phyloP scores from a whole-genome alignment of 2,797 vertebrate genomes.

The Cephalopachus bancanus region DNA sequence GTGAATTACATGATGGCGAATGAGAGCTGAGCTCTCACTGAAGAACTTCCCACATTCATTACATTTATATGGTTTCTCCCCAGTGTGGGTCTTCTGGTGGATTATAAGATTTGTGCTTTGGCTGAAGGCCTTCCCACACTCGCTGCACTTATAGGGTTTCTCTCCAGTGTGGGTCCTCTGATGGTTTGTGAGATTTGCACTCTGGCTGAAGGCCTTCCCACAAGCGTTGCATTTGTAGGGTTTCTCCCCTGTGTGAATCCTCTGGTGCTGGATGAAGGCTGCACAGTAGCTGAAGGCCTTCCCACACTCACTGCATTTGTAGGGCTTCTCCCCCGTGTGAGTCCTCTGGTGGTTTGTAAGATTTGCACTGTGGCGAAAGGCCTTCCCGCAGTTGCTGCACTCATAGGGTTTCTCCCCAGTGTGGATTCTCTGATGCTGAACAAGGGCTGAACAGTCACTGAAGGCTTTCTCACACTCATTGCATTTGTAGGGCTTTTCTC shows the following conservation, averaged over 20 bases:
- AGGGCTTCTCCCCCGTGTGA: constrained; percentile 74
- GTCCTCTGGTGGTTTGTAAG: constrained; percentile 76
- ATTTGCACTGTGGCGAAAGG: constrained; percentile 78
- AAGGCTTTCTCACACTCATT: constrained; percentile 79
- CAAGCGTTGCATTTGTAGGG: constrained; percentile 45
- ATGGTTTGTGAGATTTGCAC: constrained; percentile 68
- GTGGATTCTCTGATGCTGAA: constrained; percentile 77
- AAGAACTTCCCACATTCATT: constrained; percentile 81
- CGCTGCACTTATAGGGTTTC: constrained; percentile 64
- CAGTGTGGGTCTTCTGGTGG: constrained; percentile 76
- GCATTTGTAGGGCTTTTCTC: constrained; percentile 85
- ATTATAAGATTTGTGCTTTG: constrained; percentile 67
- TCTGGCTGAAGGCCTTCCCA: constrained; percentile 73
- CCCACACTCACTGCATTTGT: constrained; percentile 57
- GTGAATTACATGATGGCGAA: constrained; percentile 64
- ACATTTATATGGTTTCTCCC: constrained; percentile 75
- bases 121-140: constrained; percentile 74
- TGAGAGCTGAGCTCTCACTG: constrained; percentile 73
- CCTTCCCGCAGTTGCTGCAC: constrained; percentile 77
- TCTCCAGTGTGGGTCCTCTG: constrained; percentile 70
- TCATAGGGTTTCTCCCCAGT: constrained; percentile 80
- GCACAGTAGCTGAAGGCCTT: constrained; percentile 73
- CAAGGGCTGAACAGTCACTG: constrained; percentile 76
- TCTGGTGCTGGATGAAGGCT: constrained; percentile 61
- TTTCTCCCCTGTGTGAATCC: constrained; percentile 75